These are phyloP conservation scores for Arrhamphus sclerolepis DNA, from an alignment of 2,797 vertebrate species.

Conservation along the genomic window DNA sequence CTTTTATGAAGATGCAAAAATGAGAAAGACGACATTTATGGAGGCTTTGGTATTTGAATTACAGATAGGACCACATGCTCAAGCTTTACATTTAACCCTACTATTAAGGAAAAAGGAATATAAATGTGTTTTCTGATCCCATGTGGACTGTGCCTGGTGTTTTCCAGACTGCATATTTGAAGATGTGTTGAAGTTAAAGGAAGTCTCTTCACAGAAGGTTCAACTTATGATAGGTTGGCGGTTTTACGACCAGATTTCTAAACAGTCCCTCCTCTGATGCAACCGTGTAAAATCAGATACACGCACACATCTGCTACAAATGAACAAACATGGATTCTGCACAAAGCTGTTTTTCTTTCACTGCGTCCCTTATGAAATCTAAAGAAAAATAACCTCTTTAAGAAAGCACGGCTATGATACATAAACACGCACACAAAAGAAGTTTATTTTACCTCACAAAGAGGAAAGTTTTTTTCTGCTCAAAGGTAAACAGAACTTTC, in stretches of 20 bases:
- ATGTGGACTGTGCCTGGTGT: background rate
- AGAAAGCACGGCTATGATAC: slow-evolving; percentile 47
- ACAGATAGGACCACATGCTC: no score
- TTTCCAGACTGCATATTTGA: no score
- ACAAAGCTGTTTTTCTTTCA: slow-evolving; percentile 54
- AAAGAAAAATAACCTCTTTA: slow-evolving; percentile 73
- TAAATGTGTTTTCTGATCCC: slow-evolving; percentile 10
- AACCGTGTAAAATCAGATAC: slow-evolving; percentile 46
- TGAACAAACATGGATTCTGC: slow-evolving; percentile 43
- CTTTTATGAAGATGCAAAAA: no score
- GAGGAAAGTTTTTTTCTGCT: slow-evolving; percentile 47
- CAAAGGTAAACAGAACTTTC: slow-evolving; percentile 73
- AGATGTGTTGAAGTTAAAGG: slow-evolving; percentile 9
- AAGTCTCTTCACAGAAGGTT: slow-evolving; percentile 38
- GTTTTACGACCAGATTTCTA: slow-evolving; percentile 44
- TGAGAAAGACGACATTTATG: no score
- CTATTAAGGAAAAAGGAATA: no score
- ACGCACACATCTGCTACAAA: slow-evolving; percentile 60
- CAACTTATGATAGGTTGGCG: slow-evolving; percentile 30
- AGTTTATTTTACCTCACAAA: slow-evolving; percentile 72
- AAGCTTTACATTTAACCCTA: no score
- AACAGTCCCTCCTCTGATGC: slow-evolving; percentile 44
- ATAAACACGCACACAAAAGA: slow-evolving; percentile 55
- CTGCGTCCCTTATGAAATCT: slow-evolving; percentile 64
- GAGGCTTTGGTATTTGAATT: no score